Base-by-base conservation (phyloP, 1,140 invertebrate genomes). In the Propsilocerus akamusi region DNA sequence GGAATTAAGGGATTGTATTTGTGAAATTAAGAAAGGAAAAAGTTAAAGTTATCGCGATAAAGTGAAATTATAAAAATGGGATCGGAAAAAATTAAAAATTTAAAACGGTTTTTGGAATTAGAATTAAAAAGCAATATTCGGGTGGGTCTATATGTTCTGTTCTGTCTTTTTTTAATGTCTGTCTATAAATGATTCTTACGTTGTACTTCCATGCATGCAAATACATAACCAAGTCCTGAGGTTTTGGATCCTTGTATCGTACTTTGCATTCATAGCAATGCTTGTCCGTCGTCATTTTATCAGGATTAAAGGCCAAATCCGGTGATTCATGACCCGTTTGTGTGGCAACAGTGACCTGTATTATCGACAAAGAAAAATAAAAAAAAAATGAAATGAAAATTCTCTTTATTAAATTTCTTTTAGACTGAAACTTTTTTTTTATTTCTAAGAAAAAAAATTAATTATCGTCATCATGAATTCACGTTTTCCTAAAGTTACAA, bases 241-340 rank as follows among this genome's bases (percentile, higher is more conserved):
- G 84, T 51, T 84, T 81, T 0, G 93, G 92, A 65, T 97, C 92
- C 51, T 83, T 71, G 68, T 90, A 95, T 48, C 86, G 75, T 11
- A 89, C 81, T 64, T 87, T 86, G 66, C 93, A 97, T 65, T 94
- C 87, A 62, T 86, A 85, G 69, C 93, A 97, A 60, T 92, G 81
- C 3, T 81, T 77, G 60, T 95, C 89, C 3, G 80, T 69, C 1
- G 80, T 80, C 64, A 88, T 75, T 64, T 83, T 85, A 25, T 81
- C 74, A n/a, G 75, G 70, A 54, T 82, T 74, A 60, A 82, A 87
- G 11, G 64, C 67, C 25, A 73, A 69, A 53, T 80, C 77, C 0
- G 80, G 77, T 3, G 76, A 72, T 58, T 82, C 81, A 48, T 83
- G 82, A 3, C 82, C 83, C 0, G 84, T 88, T 64, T 89, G 84